These are phyloP conservation scores for Pelvicachromis taeniatus DNA, from an alignment of 2,113 vertebrate species.

Conservation along the genomic window DNA sequence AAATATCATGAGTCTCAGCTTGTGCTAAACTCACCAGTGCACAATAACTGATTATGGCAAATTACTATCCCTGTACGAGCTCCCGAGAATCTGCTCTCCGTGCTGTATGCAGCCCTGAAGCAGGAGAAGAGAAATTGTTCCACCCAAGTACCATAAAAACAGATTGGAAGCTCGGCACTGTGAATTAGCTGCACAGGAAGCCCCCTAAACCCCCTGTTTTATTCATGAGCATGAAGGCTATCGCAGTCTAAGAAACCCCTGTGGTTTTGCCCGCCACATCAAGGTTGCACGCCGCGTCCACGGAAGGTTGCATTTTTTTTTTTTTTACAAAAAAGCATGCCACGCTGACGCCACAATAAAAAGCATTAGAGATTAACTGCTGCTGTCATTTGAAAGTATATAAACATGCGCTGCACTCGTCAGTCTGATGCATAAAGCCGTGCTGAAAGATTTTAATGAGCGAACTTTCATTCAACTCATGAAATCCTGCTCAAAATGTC, in stretches of 20 bases:
- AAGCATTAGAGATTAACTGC: constrained; percentile 65
- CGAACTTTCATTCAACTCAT: constrained; percentile 45
- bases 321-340: constrained; percentile 28
- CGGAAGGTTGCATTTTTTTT: constrained; percentile 52
- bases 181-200: constrained; percentile 78
- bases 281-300: constrained; percentile 69
- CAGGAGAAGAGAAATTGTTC: constrained; percentile 69
- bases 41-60: constrained; percentile 70
- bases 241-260: constrained; percentile 76
- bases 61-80: constrained; percentile 65
- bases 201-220: constrained; percentile 79
- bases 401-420: constrained; percentile 47
- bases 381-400: constrained; percentile 52
- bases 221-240: constrained; percentile 80
- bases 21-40: constrained; percentile 55
- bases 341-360: constrained; percentile 44
- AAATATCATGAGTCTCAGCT: constrained; percentile 49
- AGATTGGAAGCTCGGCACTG: constrained; percentile 71
- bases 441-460: constrained; percentile 46
- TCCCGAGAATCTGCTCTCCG: constrained; percentile 60
- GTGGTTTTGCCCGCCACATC: constrained; percentile 72
- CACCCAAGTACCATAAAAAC: constrained; percentile 76
- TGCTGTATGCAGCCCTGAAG: constrained; percentile 64
- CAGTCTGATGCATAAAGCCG: constrained; percentile 15
- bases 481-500: constrained; percentile 48